These are phyloP conservation scores for Plagodis dolabraria DNA, from an alignment of 2,888 invertebrate species.

Conservation along the genomic window DNA sequence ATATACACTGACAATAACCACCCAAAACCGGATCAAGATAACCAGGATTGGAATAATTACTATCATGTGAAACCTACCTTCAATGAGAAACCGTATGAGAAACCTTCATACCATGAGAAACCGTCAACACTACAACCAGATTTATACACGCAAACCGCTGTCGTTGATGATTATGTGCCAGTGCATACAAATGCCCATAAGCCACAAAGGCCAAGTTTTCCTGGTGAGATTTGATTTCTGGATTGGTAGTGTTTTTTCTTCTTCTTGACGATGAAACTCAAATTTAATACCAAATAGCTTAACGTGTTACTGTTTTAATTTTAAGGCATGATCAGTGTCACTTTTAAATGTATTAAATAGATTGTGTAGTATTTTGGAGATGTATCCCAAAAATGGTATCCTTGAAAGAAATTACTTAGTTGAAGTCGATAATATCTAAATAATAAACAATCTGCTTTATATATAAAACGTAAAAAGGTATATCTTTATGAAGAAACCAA, in stretches of 20 bases:
- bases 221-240: slow-evolving; percentile 66
- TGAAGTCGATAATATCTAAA: too few species aligned
- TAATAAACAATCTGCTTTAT: too few species aligned
- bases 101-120: slow-evolving; percentile 35
- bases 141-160: slow-evolving; percentile 45
- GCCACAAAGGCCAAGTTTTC: slow-evolving; percentile 71
- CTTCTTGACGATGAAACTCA: slow-evolving; percentile 46
- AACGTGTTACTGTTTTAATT: too few species aligned
- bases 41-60: slow-evolving; percentile 57
- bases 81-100: slow-evolving; percentile 57
- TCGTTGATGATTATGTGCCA: slow-evolving; percentile 79
- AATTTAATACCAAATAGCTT: slow-evolving; percentile 9
- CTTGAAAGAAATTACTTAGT: too few species aligned
- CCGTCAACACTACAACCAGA: slow-evolving; percentile 24
- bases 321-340: too few species aligned
- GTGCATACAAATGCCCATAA: slow-evolving; percentile 57
- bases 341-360: too few species aligned
- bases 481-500: too few species aligned
- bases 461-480: too few species aligned
- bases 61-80: slow-evolving; percentile 81
- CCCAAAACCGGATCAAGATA: slow-evolving; percentile 58
- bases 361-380: too few species aligned
- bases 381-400: too few species aligned
- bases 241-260: slow-evolving; percentile 29
- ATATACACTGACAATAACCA: slow-evolving; percentile 75